Evolutionary conservation across 1,140 invertebrate species (phyloP), one percentile per base, ranked within the genome.

Genomic region (Delia radicum): DNA sequence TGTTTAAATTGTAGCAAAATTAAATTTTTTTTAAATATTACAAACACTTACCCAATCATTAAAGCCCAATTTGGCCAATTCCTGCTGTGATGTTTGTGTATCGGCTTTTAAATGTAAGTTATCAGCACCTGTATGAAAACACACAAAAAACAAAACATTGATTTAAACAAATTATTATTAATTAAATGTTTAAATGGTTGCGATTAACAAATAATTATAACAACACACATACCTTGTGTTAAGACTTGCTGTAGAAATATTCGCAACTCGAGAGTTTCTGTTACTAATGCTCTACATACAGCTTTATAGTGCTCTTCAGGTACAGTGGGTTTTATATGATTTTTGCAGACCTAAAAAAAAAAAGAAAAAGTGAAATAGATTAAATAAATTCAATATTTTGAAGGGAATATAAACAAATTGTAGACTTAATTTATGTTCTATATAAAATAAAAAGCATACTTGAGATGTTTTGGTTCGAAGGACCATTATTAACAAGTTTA

Each of bases 241-340:
- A 89, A 90, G 28, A 98, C 94, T 85, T 93, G 93, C 81, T 95
- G 92, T 71, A 98, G 88, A 89, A 98, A 98, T 26, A 93, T 92
- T 15, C 94, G 91, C 72, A 99, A 89, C 87, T 98, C 96, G 28
- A 95, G 87, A 15, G 94, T 93, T 88, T 99, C 96, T 2, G 94
- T 91, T 24, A 97, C 94, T 77, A 98, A 89, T 26, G 95, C 96
- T 74, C 95, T 89, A 85, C 96, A 96, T 48, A 98, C 95, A 67
- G 95, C 95, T 81, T 92, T 92, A 88, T 97, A 98, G 88, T 98
- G 96, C 61, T 90, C 89, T 81, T 94, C 93, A 0, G 93, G 82
- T 79, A 80, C 76, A 72, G 85, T 80, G 74, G 85, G 80, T 65
- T 83, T 81, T 71, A 86, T 80, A 26, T 86, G 82, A 75, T 85